phyloP scores from a whole-genome alignment of 2,113 vertebrate species.

The Entomyzon cyanotis region DNA sequence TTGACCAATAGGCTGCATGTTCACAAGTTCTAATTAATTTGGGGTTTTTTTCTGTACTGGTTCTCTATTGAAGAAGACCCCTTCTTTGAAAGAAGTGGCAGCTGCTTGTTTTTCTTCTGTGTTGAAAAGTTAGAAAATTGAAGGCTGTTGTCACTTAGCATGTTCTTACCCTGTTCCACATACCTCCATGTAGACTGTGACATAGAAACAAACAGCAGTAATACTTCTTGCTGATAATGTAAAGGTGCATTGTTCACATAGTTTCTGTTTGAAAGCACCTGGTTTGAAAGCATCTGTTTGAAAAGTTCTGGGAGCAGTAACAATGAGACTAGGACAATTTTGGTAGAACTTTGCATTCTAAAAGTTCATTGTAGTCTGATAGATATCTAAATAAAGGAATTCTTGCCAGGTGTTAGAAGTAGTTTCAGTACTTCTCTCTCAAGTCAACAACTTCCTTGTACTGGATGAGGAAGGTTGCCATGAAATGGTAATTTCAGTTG shows the following conservation, averaged over 20 bases:
- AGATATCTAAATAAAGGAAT: neutral
- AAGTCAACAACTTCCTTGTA: neutral
- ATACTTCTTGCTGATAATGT: neutral
- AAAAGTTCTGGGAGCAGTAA: neutral
- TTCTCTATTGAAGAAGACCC: neutral
- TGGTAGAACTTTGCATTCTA: neutral
- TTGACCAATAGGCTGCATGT: neutral
- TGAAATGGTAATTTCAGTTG: neutral
- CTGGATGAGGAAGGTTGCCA: neutral
- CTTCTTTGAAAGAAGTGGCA: neutral
- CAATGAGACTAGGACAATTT: neutral
- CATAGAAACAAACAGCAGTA: neutral
- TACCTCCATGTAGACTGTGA: neutral
- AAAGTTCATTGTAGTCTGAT: neutral
- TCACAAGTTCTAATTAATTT: neutral
- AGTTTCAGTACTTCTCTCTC: neutral
- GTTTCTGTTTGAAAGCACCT: neutral
- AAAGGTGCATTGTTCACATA: neutral
- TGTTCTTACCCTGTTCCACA: neutral
- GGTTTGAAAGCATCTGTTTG: too few species aligned
- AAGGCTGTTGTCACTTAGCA: neutral
- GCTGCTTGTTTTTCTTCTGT: rapidly evolving
- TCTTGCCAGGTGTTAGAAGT: neutral
- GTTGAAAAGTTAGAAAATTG: neutral
- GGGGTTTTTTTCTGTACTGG: neutral